Conservation (phyloP, 2,797 vertebrate species). For the Anisognathus igniventris region DNA sequence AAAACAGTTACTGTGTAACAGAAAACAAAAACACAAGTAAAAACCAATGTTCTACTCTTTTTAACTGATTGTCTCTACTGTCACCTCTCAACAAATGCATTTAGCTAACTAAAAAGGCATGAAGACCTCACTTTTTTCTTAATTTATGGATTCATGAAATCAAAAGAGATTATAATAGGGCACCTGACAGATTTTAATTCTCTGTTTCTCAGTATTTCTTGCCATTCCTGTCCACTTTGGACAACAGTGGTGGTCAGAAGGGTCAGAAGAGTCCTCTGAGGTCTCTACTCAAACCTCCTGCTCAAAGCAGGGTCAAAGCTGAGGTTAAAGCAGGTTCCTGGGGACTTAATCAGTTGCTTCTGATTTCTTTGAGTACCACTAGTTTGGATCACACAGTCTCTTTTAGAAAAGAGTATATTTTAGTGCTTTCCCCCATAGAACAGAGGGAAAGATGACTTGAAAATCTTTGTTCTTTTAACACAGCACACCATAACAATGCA, state of each 20-base stretch:
- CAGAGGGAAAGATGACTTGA: background rate
- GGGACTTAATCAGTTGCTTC: background rate
- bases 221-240: background rate
- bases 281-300: background rate
- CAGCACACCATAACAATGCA: background rate
- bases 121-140: background rate
- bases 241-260: background rate
- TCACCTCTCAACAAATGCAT: background rate
- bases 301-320: background rate
- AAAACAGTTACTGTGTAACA: constrained; percentile 84
- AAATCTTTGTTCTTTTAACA: background rate
- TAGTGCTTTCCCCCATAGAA: background rate
- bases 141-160: background rate
- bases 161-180: background rate
- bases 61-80: background rate
- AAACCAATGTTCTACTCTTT: background rate
- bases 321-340: background rate
- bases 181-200: background rate
- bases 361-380: background rate
- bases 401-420: background rate
- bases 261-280: background rate
- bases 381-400: background rate
- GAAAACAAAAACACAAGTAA: background rate
- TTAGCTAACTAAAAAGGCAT: background rate
- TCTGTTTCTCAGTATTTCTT: background rate